Base-by-base conservation (phyloP, 2,888 invertebrate genomes). In the Parascotia fuliginaria region DNA sequence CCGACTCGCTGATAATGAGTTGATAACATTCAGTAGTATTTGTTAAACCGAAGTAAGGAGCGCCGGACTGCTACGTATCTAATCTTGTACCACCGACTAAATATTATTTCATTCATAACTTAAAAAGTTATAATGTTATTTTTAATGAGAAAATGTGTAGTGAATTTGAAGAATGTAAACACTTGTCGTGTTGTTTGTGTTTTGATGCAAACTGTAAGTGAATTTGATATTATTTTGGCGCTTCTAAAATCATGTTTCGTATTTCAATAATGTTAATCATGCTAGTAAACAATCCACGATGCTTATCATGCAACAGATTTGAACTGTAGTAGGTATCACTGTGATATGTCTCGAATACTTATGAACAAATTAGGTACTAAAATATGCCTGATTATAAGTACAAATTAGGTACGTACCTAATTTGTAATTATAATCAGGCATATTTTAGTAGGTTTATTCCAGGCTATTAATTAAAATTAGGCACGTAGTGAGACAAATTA, bases 11-110 rank as follows among this genome's bases (percentile, higher is more conserved):
- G 87, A 87, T 87, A 87, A 79, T 68, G 72, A 61, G 59, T 61
- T 79, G 87, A 86, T 86, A 87, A 77, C 74, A 72, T 60, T 75
- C 77, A 87, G 87, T 84, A 66, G 74, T 72, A 67, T 65, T 70
- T 58, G 72, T 61, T 69, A 51, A 60, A 61, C 70, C 56, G 65
- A 57, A 60, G 59, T 70, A 58, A 51, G 58, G 50, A 59, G 43
- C 63, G 70, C 60, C 55, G 64, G 67, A 51, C 55, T 58, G 71
- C 73, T 73, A 63, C 70, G 73, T 77, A n/a, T n/a, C n/a, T n/a
- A 73, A 59, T 50, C 37, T 42, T 52, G 28, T 29, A 39, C 29
- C 34, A 39, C 29, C 40, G 12, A 38, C 27, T 15, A 31, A 27
- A 36, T 32, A 34, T n/a, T 32, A 36, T 27, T 60, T 54, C 19